phyloP scores from a whole-genome alignment of 2,888 invertebrate species.

The Empis livida region DNA sequence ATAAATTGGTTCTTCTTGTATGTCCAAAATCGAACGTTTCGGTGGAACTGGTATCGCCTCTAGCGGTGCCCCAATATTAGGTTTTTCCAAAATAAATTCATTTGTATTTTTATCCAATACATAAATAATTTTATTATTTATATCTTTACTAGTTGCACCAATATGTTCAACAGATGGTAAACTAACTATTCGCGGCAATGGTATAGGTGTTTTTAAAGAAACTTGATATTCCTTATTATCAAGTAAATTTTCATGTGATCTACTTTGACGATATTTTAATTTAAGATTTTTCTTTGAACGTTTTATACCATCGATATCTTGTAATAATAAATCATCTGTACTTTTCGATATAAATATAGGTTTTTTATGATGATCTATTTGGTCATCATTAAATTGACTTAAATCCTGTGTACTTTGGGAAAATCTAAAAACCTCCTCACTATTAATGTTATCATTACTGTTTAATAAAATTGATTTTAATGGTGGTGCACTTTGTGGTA shows the following conservation, averaged over 20 bases:
- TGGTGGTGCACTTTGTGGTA: slow-evolving; percentile 6
- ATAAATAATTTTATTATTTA: slow-evolving; percentile 11
- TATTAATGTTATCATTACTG: slow-evolving; percentile 10
- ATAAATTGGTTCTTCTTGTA: background rate
- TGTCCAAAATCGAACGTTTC: no score
- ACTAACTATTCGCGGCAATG: slow-evolving; percentile 26
- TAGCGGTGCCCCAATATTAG: background rate
- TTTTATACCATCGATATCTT: slow-evolving; percentile 15
- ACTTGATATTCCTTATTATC: slow-evolving; percentile 6
- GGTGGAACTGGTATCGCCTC: no score
- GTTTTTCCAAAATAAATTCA: slow-evolving; percentile 11
- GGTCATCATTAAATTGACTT: background rate
- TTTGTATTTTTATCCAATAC: slow-evolving; percentile 11
- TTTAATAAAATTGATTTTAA: slow-evolving; percentile 9
- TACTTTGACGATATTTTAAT: slow-evolving; percentile 12
- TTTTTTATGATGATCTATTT: background rate
- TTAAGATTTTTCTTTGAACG: slow-evolving; percentile 11
- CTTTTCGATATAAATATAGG: slow-evolving; percentile 13
- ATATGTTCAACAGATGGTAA: slow-evolving; percentile 13
- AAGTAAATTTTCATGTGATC: slow-evolving; percentile 8
- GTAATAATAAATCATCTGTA: slow-evolving; percentile 17
- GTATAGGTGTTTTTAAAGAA: slow-evolving; percentile 17
- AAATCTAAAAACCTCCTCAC: slow-evolving; percentile 10
- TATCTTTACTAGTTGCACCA: background rate
- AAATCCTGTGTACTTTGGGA: slow-evolving; percentile 14